Conservation (phyloP, 2,113 vertebrate genomes). For the Muntiacus reevesi region DNA sequence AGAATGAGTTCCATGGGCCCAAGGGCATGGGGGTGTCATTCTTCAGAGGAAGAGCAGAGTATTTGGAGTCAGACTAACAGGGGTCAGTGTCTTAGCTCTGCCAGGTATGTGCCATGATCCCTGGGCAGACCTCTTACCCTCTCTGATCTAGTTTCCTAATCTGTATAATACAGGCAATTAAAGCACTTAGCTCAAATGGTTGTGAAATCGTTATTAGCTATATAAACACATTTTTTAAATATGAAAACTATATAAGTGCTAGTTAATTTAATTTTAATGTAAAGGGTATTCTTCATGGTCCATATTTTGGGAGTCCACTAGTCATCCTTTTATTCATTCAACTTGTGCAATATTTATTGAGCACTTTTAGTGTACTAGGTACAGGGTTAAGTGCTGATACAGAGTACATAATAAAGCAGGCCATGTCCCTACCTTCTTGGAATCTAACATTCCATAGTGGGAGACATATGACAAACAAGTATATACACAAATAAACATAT, state of each 20-base stretch:
- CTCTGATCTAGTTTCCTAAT: neutral
- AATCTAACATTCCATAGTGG: neutral
- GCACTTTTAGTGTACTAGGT: neutral
- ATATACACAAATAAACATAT: neutral
- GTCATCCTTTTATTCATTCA: neutral
- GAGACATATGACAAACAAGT: neutral
- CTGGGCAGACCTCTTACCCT: neutral
- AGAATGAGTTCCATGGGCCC: neutral
- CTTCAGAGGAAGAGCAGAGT: neutral
- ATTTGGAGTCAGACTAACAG: neutral
- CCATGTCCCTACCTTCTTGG: neutral
- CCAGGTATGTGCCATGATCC: neutral
- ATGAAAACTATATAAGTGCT: neutral
- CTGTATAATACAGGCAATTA: neutral
- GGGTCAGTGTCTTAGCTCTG: neutral
- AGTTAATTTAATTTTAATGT: neutral
- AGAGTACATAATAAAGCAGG: neutral
- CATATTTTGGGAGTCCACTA: neutral
- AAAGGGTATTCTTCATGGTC: neutral
- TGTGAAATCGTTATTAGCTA: neutral
- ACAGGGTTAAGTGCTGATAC: neutral
- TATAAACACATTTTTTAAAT: neutral
- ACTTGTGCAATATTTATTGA: neutral
- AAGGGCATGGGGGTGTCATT: neutral
- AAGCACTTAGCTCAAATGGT: neutral